Conservation (phyloP, 2,797 vertebrate species). For the Zalophus californianus region DNA sequence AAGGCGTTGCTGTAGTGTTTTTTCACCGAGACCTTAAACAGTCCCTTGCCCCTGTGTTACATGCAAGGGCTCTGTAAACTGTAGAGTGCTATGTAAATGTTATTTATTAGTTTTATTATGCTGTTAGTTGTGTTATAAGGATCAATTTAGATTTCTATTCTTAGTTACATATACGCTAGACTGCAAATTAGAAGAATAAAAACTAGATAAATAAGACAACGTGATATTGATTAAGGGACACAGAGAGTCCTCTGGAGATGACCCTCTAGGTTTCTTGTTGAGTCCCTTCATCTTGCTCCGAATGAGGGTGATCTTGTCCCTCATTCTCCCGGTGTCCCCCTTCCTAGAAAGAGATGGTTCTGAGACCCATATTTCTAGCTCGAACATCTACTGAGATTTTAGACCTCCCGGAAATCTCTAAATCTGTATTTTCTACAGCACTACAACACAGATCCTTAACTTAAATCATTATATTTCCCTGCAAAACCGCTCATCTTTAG, state of each 20-base stretch:
- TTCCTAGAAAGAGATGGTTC: not conserved
- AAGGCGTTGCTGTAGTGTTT: not conserved
- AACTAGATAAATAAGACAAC: not conserved
- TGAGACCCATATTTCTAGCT: not conserved
- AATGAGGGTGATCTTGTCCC: not conserved
- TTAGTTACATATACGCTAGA: not conserved
- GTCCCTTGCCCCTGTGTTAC: not conserved
- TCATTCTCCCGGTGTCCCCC: not conserved
- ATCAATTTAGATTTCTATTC: not conserved
- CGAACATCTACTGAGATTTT: not conserved
- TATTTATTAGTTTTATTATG: not conserved
- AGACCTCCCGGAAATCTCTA: not conserved
- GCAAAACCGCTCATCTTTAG: not conserved
- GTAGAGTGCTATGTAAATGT: not conserved
- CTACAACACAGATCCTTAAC: not conserved
- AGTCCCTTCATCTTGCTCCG: not conserved
- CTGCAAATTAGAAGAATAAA: constrained; percentile 30
- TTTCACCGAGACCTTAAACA: not conserved
- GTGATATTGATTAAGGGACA: not conserved
- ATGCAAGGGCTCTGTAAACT: not conserved
- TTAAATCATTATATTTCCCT: not conserved
- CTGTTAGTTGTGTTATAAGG: not conserved
- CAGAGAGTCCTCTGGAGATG: not conserved
- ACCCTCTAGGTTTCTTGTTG: not conserved
- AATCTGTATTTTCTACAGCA: not conserved